A percentile compares a stretch with the other conserved stretches of the same genome.
phyloP scores from a whole-genome alignment of 2,888 invertebrate species.

The Myopa tessellatipennis region DNA sequence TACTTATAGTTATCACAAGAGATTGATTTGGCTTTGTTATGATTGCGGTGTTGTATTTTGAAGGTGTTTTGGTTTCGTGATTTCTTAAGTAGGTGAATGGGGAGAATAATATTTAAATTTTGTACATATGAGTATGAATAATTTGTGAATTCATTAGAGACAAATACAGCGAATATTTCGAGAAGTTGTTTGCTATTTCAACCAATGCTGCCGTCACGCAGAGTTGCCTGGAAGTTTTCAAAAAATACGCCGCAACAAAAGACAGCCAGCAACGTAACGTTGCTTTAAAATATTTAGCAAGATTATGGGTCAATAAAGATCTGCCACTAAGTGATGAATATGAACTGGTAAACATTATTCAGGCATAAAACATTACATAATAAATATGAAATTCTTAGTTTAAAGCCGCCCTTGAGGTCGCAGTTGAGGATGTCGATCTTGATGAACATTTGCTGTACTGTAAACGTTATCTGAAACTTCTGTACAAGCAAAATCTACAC shows the following conservation, averaged over 20 bases:
- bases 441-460: conserved; percentile 51
- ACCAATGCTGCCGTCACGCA: conserved; percentile 39
- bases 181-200: conserved; percentile 56
- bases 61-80: too few species aligned
- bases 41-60: too few species aligned
- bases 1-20: too few species aligned
- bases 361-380: background rate
- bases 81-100: too few species aligned
- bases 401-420: conserved; percentile 55
- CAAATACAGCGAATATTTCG: conserved; percentile 59
- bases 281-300: conserved; percentile 57
- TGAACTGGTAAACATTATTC: conserved; percentile 51
- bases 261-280: conserved; percentile 44
- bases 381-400: conserved; percentile 51
- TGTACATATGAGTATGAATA: background rate
- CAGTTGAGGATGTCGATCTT: conserved; percentile 47
- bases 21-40: too few species aligned
- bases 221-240: conserved; percentile 54
- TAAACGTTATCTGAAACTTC: conserved; percentile 62
- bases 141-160: conserved; percentile 52
- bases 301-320: conserved; percentile 55
- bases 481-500: conserved; percentile 66
- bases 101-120: too few species aligned
- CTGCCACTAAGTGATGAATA: conserved; percentile 48
- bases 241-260: conserved; percentile 44